Evolutionary conservation across 2,797 vertebrate genomes (phyloP).

Genomic region (Callimico goeldii): DNA sequence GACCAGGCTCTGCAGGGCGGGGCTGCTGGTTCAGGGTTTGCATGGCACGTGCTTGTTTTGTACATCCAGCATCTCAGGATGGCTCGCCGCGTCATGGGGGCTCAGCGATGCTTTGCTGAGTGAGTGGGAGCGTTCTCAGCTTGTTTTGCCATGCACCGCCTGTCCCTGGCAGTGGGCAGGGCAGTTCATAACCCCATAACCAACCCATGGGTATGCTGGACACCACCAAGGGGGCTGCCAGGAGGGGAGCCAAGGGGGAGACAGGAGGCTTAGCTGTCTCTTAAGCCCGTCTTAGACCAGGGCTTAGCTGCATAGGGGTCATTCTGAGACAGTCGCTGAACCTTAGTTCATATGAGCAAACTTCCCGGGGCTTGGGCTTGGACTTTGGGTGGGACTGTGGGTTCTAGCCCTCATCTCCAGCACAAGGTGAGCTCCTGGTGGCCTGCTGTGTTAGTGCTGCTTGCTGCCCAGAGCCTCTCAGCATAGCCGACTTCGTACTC

Average conservation of each 20-base stretch:
- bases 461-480: background rate
- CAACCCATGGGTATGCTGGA: background rate
- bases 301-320: background rate
- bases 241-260: background rate
- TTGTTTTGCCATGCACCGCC: background rate
- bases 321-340: background rate
- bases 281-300: background rate
- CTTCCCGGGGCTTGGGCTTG: background rate
- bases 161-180: background rate
- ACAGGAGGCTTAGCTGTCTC: background rate
- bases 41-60: background rate
- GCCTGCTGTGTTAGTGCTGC: background rate
- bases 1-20: background rate
- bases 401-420: background rate
- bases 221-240: background rate
- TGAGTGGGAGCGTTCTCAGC: background rate
- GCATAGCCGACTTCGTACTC: background rate
- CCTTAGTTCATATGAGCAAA: background rate
- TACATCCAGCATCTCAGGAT: background rate
- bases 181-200: background rate
- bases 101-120: background rate
- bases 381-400: background rate
- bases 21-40: background rate
- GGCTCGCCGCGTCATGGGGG: accelerated
- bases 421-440: too few species aligned